Base-by-base conservation (phyloP, 2,113 vertebrate genomes). In the Albula glossodonta region DNA sequence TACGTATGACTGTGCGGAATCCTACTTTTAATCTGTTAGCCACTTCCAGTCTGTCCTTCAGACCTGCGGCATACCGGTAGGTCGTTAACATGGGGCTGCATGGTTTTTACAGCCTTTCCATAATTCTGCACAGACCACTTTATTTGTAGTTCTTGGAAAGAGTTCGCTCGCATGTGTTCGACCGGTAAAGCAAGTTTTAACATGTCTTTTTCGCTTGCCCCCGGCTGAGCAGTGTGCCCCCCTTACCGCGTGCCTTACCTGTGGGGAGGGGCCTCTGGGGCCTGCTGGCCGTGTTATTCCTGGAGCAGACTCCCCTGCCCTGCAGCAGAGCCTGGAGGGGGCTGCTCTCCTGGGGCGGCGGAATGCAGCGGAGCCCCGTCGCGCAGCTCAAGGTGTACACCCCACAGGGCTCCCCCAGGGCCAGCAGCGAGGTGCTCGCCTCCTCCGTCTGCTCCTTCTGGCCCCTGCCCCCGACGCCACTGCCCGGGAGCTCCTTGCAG, bases 291-390 rank as follows among this genome's bases (percentile, higher is more conserved):
- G 88, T 93, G 93, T 91, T 92, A 87, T 93, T 91, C 89, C 93
- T 94, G 91, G 89, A 89, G 89, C 96, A 96, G 82, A 94, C 83
- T 84, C 95, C 96, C 88, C 93, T 92, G 88, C 95, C 96, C 88
- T 95, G 96, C 90, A 96, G 93, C 92, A 96, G 93, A 88, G 96
- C 96, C 89, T 96, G 96, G 48, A 96, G 93, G 50, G 96, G 96
- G 90, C 95, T 94, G 88, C 92, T 93, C 81, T 96, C 95, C 41
- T 92, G 88, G 3, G 93, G 92, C 25, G 94, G 95, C 17, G 96
- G 96, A 53, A 96, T 90, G 86, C 96, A 97, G 88, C 95, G 95
- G 86, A 97, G 94, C 82, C 96, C 95, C 83, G 89, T 94, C 91
- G 94, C 94, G 89, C 96, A 97, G 91, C 93, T 94, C 85, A 95